phyloP scores from a whole-genome alignment of 2,888 invertebrate genomes.

The Trilocha varians region DNA sequence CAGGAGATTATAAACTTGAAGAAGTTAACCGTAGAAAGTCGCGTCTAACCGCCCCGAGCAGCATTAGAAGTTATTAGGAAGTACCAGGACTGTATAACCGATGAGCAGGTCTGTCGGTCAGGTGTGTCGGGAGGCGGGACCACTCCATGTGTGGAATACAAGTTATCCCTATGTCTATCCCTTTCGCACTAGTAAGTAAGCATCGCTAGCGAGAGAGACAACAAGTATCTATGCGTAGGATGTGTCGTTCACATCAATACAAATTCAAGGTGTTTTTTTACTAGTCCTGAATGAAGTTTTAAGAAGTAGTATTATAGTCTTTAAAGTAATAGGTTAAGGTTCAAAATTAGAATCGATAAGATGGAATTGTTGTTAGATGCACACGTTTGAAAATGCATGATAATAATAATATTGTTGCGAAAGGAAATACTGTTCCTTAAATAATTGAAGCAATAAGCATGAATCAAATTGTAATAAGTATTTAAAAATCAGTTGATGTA shows the following conservation, averaged over 20 bases:
- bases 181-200: conserved; percentile 32
- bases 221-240: conserved; percentile 7
- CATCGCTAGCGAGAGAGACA: conserved; percentile 22
- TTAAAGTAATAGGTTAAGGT: not conserved
- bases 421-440: too few species aligned
- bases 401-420: too few species aligned
- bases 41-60: conserved; percentile 46
- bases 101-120: conserved; percentile 43
- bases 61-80: conserved; percentile 73
- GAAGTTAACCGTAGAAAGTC: not conserved
- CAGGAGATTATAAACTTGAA: not conserved
- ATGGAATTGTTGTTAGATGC: too few species aligned
- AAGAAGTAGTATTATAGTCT: not conserved
- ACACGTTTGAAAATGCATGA: too few species aligned
- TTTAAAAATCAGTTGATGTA: too few species aligned
- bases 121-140: conserved; percentile 41
- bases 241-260: not conserved
- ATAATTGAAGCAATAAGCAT: too few species aligned
- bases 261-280: not conserved
- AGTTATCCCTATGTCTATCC: conserved; percentile 52
- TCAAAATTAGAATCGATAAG: too few species aligned
- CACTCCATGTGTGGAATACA: conserved; percentile 39
- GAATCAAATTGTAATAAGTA: too few species aligned
- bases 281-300: not conserved
- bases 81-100: conserved; percentile 55